phyloP scores from a whole-genome alignment of 2,888 invertebrate species.

The Meandrusa payeni region DNA sequence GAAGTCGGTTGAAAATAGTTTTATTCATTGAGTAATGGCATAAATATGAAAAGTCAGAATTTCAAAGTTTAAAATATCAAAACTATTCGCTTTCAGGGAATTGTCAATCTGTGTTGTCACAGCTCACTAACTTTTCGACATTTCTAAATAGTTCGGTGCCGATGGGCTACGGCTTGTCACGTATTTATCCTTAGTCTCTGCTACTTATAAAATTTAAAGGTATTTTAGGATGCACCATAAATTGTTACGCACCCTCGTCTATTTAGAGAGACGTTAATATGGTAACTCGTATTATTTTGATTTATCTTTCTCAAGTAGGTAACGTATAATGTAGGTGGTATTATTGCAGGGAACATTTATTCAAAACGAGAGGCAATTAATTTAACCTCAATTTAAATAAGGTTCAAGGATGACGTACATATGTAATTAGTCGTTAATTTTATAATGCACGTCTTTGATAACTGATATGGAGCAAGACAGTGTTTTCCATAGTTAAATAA shows the following conservation, averaged over 20 bases:
- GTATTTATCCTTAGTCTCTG: constrained; percentile 5
- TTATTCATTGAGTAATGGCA: too few relatives aligned
- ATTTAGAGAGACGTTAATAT: constrained; percentile 7
- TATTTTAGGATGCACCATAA: constrained; percentile 17
- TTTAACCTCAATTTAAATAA: constrained; percentile 68
- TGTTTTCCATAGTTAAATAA: too few relatives aligned
- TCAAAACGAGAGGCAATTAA: constrained; percentile 60
- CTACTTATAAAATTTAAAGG: constrained; percentile 21
- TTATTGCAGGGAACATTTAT: constrained; percentile 39
- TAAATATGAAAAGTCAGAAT: too few relatives aligned
- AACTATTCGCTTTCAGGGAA: too few relatives aligned
- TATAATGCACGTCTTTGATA: constrained; percentile 20
- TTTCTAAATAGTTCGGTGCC: constrained; percentile 1
- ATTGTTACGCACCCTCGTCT: constrained; percentile 17
- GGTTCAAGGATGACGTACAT: constrained; percentile 22
- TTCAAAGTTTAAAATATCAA: too few relatives aligned
- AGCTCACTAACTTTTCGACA: constrained; percentile 4
- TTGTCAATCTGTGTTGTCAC: neutral
- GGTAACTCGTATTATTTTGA: constrained; percentile 9
- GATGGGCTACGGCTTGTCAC: constrained; percentile 12
- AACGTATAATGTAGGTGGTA: constrained; percentile 36
- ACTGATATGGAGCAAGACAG: constrained; percentile 5
- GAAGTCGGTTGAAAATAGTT: too few relatives aligned
- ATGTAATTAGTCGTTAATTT: constrained; percentile 22
- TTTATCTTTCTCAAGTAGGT: constrained; percentile 23